Evolutionary conservation across 1,140 invertebrate species (phyloP).

Genomic region (Paraescarpia echinospica): DNA sequence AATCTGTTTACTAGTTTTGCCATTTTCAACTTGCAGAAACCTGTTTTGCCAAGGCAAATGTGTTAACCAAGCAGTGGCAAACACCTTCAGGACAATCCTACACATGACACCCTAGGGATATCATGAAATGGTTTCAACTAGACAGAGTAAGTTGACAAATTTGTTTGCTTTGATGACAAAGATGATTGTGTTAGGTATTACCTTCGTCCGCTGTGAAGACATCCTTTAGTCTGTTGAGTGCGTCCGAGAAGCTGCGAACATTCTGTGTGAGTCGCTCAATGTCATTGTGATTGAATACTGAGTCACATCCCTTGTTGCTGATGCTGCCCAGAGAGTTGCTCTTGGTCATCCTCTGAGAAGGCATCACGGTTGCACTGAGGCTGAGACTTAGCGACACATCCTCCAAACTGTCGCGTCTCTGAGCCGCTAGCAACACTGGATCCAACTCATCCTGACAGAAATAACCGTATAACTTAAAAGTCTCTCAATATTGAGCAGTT

Average conservation of each 20-base stretch:
- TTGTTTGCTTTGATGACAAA: background rate
- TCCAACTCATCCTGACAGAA: background rate
- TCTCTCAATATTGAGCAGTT: too few relatives aligned
- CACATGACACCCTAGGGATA: background rate
- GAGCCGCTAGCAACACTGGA: background rate
- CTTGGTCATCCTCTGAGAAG: slow-evolving; percentile 29
- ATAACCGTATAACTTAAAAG: too few relatives aligned
- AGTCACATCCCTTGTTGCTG: slow-evolving; percentile 29
- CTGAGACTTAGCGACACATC: background rate
- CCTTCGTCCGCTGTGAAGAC: background rate
- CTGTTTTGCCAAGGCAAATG: background rate
- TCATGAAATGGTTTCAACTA: background rate
- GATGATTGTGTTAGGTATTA: too few relatives aligned
- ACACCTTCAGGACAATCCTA: background rate
- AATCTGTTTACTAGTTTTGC: background rate
- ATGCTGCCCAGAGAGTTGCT: slow-evolving; percentile 44
- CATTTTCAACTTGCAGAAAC: background rate
- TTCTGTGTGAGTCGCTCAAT: slow-evolving; percentile 62
- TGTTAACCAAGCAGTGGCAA: background rate
- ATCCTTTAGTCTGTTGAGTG: slow-evolving; percentile 58
- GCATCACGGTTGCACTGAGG: background rate
- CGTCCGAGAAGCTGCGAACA: slow-evolving; percentile 62
- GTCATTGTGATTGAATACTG: slow-evolving; percentile 61
- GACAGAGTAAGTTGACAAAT: background rate
- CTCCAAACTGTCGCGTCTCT: background rate